Base-by-base conservation (phyloP, 2,888 invertebrate genomes). In the Apamea monoglypha region DNA sequence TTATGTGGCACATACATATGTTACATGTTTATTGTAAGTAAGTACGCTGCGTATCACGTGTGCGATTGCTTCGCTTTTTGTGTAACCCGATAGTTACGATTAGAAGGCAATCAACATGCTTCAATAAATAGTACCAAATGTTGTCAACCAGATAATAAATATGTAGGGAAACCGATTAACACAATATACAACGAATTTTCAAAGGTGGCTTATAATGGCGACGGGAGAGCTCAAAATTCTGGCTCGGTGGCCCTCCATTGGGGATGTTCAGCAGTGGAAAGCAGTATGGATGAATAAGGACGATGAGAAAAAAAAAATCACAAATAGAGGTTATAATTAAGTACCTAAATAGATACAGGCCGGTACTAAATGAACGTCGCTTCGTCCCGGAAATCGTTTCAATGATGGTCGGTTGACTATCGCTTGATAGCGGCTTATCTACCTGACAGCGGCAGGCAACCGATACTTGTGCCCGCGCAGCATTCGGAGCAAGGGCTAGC, bases 351-450 rank as follows among this genome's bases (percentile, higher is more conserved):
- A 68, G 32, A 18, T 69, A 25, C 8, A 32, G 32, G 32, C 14
- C 29, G 21, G 50, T 32, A 50, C 16, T 10, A 16, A 5, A 50
- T 36, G 63, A 63, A 71, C 16, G 44, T 70, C 29, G 16, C 44
- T 73, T 44, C 32, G 71, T 7, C 18, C n/a, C 18, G 7, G 32
- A 73, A 74, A 18, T 36, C 1, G 36, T 47, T 73, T 32, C 25
- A 44, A 70, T 25, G 12, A 40, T 21, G 4, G 29, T 44, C 18
- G 40, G 29, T 53, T 75, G 40, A 44, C 40, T 40, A 40, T 75
- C 53, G 29, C 40, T 29, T 75, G 53, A 40, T 29, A 16, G 47
- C 47, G 47, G 50, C 40, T 53, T 75, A 75, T 75, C 40, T 53
- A 5, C 25, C 40, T n/a, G 53, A 21, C 36, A 29, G 74, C 25